A percentile compares a stretch with the other conserved stretches of the same genome.
Evolutionary conservation across 2,888 invertebrate species (phyloP).

Genomic region (Mythimna loreyi): DNA sequence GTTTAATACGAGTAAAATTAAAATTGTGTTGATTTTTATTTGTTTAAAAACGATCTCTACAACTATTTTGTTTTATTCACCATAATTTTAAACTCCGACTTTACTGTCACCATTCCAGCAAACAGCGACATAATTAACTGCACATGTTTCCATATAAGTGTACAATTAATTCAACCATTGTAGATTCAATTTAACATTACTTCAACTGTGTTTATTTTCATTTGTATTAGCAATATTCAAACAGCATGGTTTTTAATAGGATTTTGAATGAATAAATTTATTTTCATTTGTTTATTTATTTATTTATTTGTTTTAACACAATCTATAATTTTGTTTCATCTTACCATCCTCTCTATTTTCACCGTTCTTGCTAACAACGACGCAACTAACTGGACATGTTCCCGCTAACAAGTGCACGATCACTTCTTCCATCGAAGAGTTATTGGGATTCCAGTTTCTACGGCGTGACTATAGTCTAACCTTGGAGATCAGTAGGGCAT

Average conservation of each 20-base stretch:
- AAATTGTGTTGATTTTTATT: not conserved
- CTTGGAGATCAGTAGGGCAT: slow-evolving; percentile 45
- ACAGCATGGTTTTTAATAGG: no score
- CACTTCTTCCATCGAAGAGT: slow-evolving; percentile 33
- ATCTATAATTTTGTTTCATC: no score
- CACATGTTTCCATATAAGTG: slow-evolving; percentile 1
- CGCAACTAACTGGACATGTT: slow-evolving; percentile 19
- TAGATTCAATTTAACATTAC: no score
- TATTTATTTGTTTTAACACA: no score
- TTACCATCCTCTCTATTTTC: not conserved
- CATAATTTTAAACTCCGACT: not conserved
- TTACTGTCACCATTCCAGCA: slow-evolving; percentile 3
- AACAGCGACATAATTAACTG: slow-evolving; percentile 28
- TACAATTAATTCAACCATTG: no score
- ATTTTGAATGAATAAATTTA: no score
- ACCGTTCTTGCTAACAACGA: slow-evolving; percentile 26
- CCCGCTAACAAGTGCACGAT: slow-evolving; percentile 46
- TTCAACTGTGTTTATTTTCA: no score
- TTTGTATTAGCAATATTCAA: no score
- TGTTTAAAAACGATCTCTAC: not conserved
- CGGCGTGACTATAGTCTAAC: slow-evolving; percentile 49
- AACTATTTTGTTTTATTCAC: not conserved
- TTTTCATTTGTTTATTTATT: no score
- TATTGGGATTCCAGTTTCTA: slow-evolving; percentile 28
- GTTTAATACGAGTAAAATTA: no score